These are phyloP conservation scores for Vireo altiloquus DNA, from an alignment of 2,113 vertebrate genomes.

Conservation along the genomic window DNA sequence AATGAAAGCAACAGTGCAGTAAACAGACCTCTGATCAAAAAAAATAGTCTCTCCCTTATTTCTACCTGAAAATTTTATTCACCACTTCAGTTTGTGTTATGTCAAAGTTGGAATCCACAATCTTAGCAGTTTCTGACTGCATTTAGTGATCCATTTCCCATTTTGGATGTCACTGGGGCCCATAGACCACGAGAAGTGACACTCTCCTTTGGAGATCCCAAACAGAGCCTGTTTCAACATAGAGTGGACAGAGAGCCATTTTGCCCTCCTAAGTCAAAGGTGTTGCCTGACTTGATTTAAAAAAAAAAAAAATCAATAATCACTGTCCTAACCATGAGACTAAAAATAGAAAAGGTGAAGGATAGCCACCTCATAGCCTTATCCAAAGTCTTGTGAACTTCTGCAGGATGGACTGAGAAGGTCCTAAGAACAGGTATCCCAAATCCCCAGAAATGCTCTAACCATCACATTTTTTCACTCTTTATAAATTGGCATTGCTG, in stretches of 20 bases:
- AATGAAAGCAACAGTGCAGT: background rate
- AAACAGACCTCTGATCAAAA: background rate
- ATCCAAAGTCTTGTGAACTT: background rate
- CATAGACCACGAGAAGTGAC: background rate
- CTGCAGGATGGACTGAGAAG: background rate
- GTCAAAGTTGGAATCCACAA: background rate
- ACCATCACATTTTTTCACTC: background rate
- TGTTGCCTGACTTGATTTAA: background rate
- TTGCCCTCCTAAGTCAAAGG: background rate
- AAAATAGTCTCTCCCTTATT: background rate
- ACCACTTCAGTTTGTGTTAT: background rate
- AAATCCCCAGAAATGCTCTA: background rate
- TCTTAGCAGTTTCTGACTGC: background rate
- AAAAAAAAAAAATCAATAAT: background rate
- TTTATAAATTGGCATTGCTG: background rate
- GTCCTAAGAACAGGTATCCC: background rate
- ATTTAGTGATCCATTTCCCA: background rate
- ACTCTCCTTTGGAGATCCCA: background rate
- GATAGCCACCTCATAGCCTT: background rate
- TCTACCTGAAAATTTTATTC: background rate
- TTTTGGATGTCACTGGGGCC: background rate
- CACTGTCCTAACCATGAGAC: background rate
- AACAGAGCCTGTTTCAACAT: background rate
- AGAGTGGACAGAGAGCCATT: background rate
- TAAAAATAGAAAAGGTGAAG: background rate